phyloP scores from a whole-genome alignment of 2,113 vertebrate species.

The Nesogale talazaci region DNA sequence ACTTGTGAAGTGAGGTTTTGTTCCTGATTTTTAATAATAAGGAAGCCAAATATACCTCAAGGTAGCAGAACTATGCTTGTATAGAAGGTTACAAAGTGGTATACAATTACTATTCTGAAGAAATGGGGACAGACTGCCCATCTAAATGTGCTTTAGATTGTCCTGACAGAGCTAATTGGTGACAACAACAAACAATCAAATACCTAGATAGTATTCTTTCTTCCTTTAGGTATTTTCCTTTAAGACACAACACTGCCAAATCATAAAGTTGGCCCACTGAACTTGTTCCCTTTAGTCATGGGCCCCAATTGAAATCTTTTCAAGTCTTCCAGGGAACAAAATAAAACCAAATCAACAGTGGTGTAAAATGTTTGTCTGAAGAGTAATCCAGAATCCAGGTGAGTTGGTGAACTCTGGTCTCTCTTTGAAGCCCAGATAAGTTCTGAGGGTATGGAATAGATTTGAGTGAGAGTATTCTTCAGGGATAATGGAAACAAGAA shows the following conservation, averaged over 20 bases:
- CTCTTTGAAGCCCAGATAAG: background rate
- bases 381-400: background rate
- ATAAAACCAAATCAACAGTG: background rate
- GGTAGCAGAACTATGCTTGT: background rate
- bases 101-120: background rate
- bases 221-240: too few species aligned
- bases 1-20: background rate
- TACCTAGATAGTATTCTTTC: background rate
- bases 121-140: background rate
- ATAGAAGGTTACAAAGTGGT: background rate
- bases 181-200: background rate
- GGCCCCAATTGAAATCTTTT: background rate
- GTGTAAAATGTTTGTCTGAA: background rate
- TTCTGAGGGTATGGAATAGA: background rate
- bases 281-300: background rate
- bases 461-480: background rate
- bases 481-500: background rate
- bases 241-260: background rate
- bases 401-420: background rate
- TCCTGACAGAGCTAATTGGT: background rate
- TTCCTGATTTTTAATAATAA: background rate
- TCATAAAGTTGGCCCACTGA: background rate
- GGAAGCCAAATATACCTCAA: background rate
- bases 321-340: background rate
- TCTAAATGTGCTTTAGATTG: background rate